These are phyloP conservation scores for Hestina assimilis DNA, from an alignment of 1,140 invertebrate species.

Conservation along the genomic window DNA sequence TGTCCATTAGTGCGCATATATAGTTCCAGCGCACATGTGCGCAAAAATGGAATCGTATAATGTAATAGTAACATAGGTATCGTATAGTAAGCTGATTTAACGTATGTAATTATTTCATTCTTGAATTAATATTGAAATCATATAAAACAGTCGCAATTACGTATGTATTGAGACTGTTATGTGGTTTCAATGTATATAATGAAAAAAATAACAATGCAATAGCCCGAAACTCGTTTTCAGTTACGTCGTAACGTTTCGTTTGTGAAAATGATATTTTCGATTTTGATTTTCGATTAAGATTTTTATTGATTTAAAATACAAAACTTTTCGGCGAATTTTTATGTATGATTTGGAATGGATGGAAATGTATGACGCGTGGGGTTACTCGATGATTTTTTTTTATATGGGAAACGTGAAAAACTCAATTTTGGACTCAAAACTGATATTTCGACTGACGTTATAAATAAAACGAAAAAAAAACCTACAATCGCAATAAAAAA, in stretches of 20 bases:
- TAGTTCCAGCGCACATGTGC: constrained; percentile 31
- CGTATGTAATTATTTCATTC: constrained; percentile 74
- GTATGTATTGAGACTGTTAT: constrained; percentile 24
- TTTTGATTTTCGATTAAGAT: constrained; percentile 40
- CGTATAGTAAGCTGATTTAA: constrained; percentile 75
- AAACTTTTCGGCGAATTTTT: constrained; percentile 67
- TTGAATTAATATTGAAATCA: constrained; percentile 71
- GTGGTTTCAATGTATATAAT: constrained; percentile 56
- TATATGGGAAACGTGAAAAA: constrained; percentile 71
- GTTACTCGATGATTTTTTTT: constrained; percentile 57
- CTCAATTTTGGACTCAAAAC: constrained; percentile 44
- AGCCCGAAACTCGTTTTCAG: constrained; percentile 68
- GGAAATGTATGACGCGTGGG: constrained; percentile 53
- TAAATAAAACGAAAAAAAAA: constrained; percentile 25
- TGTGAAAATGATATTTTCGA: constrained; percentile 41
- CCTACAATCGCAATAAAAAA: constrained; percentile 41
- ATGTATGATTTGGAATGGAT: constrained; percentile 59
- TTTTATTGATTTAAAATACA: constrained; percentile 63
- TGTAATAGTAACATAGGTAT: constrained; percentile 76
- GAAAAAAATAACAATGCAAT: constrained; percentile 70
- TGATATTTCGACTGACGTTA: constrained; percentile 54
- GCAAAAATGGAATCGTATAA: constrained; percentile 39
- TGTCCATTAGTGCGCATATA: constrained; percentile 39
- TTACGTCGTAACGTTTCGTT: constrained; percentile 59
- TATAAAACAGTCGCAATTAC: constrained; percentile 14